These are phyloP conservation scores for Balanococcus diminutus DNA, from an alignment of 2,888 invertebrate species.

Conservation along the genomic window DNA sequence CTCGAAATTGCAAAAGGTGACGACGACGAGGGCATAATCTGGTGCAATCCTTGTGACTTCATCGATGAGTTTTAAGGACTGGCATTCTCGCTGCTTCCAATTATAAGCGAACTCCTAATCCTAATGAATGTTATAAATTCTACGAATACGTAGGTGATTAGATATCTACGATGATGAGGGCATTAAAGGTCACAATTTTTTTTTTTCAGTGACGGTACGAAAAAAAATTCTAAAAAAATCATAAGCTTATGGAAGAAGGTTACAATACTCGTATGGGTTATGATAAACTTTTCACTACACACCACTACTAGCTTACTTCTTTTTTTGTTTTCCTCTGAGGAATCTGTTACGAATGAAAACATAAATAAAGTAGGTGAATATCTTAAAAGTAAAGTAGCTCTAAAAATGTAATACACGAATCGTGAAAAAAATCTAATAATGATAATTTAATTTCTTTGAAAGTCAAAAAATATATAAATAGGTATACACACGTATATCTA, in stretches of 20 bases:
- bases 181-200: background rate
- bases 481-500: no score
- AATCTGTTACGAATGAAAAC: constrained; percentile 47
- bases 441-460: no score
- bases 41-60: background rate
- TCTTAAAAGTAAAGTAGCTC: background rate
- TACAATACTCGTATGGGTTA: constrained; percentile 4
- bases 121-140: background rate
- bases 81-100: background rate
- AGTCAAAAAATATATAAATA: no score
- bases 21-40: background rate
- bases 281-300: constrained; percentile 24
- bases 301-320: constrained; percentile 82
- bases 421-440: no score
- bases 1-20: background rate
- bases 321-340: constrained; percentile 87
- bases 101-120: background rate
- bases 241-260: background rate
- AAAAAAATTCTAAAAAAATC: background rate
- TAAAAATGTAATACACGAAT: no score
- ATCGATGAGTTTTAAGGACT: background rate
- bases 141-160: background rate
- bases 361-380: constrained; percentile 19
- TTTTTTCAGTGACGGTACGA: background rate
- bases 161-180: background rate